phyloP scores from a whole-genome alignment of 1,140 invertebrate species.

The Proales similis region DNA sequence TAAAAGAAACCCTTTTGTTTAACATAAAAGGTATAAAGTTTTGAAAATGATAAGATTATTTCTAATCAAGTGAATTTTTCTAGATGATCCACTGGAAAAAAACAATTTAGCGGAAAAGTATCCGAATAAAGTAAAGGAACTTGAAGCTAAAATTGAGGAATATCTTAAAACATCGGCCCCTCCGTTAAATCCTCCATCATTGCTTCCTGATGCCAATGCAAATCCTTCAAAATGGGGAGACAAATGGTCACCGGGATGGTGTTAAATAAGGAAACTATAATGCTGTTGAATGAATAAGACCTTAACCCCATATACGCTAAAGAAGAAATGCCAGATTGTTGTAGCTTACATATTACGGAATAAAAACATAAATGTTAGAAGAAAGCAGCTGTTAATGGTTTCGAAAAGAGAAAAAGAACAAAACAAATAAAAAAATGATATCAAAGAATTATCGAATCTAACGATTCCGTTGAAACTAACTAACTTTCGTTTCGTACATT shows the following conservation, averaged over 20 bases:
- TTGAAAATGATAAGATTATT: neutral
- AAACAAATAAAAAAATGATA: too few relatives aligned
- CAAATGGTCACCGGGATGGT: conserved; percentile 4
- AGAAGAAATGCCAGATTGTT: too few relatives aligned
- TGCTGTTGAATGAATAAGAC: too few relatives aligned
- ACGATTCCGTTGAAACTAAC: too few relatives aligned
- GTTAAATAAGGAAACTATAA: too few relatives aligned
- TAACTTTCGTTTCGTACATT: too few relatives aligned
- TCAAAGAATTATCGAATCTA: too few relatives aligned
- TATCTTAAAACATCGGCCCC: neutral
- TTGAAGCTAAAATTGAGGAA: conserved; percentile 1
- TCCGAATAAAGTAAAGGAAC: neutral
- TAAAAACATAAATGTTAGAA: too few relatives aligned
- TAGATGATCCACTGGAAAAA: conserved; percentile 4
- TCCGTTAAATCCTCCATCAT: neutral
- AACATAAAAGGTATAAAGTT: conserved; percentile 12
- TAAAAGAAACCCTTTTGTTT: neutral
- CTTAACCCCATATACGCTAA: too few relatives aligned
- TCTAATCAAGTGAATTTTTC: neutral
- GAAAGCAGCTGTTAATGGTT: too few relatives aligned
- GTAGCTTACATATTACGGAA: too few relatives aligned
- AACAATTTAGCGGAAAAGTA: neutral
- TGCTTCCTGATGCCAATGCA: neutral
- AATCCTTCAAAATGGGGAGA: conserved; percentile 1
- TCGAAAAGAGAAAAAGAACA: too few relatives aligned